phyloP scores from a whole-genome alignment of 2,113 vertebrate genomes.

The Ovis canadensis region DNA sequence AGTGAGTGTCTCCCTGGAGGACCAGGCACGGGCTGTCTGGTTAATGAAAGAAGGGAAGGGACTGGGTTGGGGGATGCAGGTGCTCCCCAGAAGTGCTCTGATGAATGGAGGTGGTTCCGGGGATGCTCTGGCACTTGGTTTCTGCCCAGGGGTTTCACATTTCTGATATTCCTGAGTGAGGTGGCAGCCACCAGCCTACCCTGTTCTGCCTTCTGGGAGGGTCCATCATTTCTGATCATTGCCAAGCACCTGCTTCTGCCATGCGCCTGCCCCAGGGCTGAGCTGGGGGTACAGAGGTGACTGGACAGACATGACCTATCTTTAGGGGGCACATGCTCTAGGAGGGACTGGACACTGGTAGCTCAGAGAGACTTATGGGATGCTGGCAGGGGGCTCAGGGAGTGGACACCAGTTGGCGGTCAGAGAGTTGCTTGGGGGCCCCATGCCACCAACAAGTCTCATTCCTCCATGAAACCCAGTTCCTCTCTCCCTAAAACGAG shows the following conservation, averaged over 20 bases:
- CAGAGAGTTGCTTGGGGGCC: neutral
- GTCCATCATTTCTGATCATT: accelerated
- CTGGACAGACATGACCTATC: neutral
- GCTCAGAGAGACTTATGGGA: neutral
- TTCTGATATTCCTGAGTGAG: neutral
- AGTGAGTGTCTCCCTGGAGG: neutral
- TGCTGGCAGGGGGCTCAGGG: neutral
- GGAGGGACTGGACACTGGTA: accelerated
- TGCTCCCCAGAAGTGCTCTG: neutral
- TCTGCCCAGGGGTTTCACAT: neutral
- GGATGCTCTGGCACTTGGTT: neutral
- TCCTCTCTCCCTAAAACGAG: neutral
- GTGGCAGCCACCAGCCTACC: neutral
- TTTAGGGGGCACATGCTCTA: accelerated
- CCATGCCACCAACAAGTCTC: neutral
- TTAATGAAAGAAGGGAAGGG: neutral
- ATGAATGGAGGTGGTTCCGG: neutral
- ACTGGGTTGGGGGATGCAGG: accelerated
- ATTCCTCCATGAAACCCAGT: too few species aligned
- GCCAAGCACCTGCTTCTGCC: neutral
- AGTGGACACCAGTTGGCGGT: accelerated
- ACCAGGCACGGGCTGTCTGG: neutral
- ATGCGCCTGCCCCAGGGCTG: neutral
- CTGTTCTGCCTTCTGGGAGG: neutral
- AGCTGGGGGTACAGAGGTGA: neutral